Conservation (phyloP, 2,888 invertebrate species). For the Sinentomon sp. region DNA sequence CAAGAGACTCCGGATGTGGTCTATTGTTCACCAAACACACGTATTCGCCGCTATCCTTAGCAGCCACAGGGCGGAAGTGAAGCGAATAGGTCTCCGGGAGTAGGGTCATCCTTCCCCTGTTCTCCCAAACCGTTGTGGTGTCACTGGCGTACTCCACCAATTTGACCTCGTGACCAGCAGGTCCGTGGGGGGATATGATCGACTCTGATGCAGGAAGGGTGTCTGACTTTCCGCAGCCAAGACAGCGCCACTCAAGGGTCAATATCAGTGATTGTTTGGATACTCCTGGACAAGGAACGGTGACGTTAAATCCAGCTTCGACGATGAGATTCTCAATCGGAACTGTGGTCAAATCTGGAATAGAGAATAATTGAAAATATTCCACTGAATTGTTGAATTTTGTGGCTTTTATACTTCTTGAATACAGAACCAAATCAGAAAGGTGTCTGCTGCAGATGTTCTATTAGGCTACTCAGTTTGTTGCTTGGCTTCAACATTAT, state of each 20-base stretch:
- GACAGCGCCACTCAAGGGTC: constrained; percentile 30
- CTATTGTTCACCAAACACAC: constrained; percentile 37
- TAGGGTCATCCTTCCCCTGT: constrained; percentile 28
- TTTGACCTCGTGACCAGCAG: constrained; percentile 23
- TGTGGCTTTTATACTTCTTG: no score
- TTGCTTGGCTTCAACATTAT: no score
- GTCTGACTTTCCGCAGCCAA: no score
- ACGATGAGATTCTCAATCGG: constrained; percentile 29
- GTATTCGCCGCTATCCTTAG: constrained; percentile 35
- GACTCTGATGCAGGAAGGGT: no score
- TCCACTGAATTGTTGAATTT: constrained; percentile 2
- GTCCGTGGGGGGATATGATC: no score
- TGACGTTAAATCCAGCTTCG: constrained; percentile 34
- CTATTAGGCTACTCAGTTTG: no score
- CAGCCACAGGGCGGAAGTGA: constrained; percentile 31
- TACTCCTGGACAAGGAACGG: constrained; percentile 35
- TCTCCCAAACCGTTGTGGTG: constrained; percentile 26
- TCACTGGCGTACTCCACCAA: constrained; percentile 27
- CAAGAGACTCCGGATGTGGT: constrained; percentile 33
- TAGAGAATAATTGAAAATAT: constrained; percentile 15
- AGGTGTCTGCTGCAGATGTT: no score
- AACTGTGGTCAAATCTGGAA: constrained; percentile 31
- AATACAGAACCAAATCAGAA: no score
- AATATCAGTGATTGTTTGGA: constrained; percentile 34
- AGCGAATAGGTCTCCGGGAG: constrained; percentile 31